These are phyloP conservation scores for Globodera ellingtonae DNA, from an alignment of 1,140 invertebrate genomes.

Conservation along the genomic window DNA sequence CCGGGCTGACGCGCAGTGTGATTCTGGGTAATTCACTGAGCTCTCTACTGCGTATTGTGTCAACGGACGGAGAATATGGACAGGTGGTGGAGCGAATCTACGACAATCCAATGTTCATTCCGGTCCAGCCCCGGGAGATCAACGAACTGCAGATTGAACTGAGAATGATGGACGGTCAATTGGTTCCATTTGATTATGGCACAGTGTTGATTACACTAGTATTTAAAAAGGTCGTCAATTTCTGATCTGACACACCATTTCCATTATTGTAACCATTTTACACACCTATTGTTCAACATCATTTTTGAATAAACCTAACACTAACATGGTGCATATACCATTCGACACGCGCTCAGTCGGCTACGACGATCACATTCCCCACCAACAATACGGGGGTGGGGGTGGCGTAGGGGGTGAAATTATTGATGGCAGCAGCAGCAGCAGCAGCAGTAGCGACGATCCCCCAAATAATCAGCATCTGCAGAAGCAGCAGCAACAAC, in stretches of 20 bases:
- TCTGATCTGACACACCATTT: too few relatives aligned
- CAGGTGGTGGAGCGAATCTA: conserved; percentile 33
- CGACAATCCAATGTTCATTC: conserved; percentile 24
- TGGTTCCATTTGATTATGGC: conserved; percentile 21
- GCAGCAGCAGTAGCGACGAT: too few relatives aligned
- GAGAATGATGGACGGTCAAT: conserved; percentile 21
- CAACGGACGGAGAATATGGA: background rate
- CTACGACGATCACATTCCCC: conserved; percentile 18
- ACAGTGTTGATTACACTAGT: conserved; percentile 5
- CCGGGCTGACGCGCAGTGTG: conserved; percentile 2
- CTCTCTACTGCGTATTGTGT: background rate
- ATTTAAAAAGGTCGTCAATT: background rate
- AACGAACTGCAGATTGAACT: conserved; percentile 30
- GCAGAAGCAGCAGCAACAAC: too few relatives aligned
- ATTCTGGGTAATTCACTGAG: conserved; percentile 27
- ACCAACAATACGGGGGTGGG: background rate
- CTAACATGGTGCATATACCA: conserved; percentile 31
- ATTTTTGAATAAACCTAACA: too few relatives aligned
- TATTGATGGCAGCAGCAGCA: too few relatives aligned
- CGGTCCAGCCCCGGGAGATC: conserved; percentile 15
- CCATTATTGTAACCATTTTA: too few relatives aligned
- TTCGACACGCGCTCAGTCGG: conserved; percentile 23
- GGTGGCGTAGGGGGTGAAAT: too few relatives aligned
- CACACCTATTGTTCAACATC: too few relatives aligned
- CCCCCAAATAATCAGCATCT: too few relatives aligned